A percentile compares a stretch with the other conserved stretches of the same genome.
These are phyloP conservation scores for Adrianichthys oophorus DNA, from an alignment of 2,797 vertebrate species.

Conservation along the genomic window DNA sequence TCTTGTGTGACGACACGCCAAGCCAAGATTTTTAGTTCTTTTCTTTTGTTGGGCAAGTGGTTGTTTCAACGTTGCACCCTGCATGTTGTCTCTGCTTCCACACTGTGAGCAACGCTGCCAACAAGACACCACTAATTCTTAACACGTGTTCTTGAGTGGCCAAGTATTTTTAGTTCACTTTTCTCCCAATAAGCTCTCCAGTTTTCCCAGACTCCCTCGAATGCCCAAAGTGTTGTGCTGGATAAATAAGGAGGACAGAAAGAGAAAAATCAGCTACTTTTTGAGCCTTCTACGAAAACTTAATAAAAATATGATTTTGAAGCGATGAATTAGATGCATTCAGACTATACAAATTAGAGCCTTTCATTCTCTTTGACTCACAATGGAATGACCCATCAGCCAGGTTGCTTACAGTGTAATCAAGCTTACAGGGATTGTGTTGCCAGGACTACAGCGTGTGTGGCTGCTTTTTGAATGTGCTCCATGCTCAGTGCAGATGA, in stretches of 20 bases:
- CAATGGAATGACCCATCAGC: constrained; percentile 13
- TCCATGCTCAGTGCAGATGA: constrained; percentile 44
- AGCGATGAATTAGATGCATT: no score
- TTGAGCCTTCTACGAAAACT: no score
- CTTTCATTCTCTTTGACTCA: constrained; percentile 3
- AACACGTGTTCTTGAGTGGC: no score
- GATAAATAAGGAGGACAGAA: no score
- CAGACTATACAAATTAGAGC: neutral
- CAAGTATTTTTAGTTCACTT: no score
- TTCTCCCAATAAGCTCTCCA: no score
- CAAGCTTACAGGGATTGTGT: constrained; percentile 29
- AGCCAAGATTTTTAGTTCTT: neutral
- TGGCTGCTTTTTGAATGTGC: constrained; percentile 44
- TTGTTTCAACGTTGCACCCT: constrained; percentile 55
- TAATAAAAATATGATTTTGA: no score
- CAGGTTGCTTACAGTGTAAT: constrained; percentile 61
- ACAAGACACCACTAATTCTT: neutral
- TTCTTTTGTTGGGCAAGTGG: constrained; percentile 22
- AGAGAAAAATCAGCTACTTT: no score
- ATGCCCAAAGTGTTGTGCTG: no score
- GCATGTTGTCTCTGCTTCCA: constrained; percentile 61
- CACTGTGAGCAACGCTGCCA: constrained; percentile 63
- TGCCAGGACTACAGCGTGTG: constrained; percentile 33
- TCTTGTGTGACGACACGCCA: constrained; percentile 20
- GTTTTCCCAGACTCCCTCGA: no score